Evolutionary conservation across 2,113 vertebrate species (phyloP), one percentile per base, ranked within the genome.

Genomic region (Morone saxatilis): DNA sequence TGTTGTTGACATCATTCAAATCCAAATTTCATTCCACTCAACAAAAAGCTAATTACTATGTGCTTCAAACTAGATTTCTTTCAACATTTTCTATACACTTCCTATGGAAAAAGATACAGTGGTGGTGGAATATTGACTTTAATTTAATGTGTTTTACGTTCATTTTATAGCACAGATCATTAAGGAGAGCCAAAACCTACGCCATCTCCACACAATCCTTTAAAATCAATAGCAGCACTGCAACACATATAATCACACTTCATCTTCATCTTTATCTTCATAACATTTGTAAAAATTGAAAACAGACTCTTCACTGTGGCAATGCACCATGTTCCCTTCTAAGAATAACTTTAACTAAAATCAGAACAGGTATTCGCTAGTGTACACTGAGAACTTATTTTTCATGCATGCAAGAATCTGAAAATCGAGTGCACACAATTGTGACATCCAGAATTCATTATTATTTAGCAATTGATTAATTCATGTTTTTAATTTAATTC

Each of bases 151-250:
- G 25, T 77, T 62, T 80, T 20, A 19, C 47, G 53, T 47, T 25
- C 56, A 51, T 62, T 62, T 70, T 13, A 62, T 57, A 25, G 45
- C 45, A 56, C 40, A 20, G 50, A 66, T 76, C n/a, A 45, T 45
- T 56, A 36, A 41, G 22, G 62, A n/a, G 40, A 57, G 47, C 17
- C 41, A 31, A 45, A 50, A 51, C 7, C 41, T 4, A 25, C 54
- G 19, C 40, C 6, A 38, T 57, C 13, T 59, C 31, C 45, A 56
- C 12, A 47, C 40, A 63, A 19, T 1, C 54, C 63, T 56, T 75
- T 14, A 25, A 59, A 72, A 72, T 83, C 60, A 77, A 6, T 8
- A 59, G 45, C 74, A 51, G 36, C 45, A 41, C 51, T 43, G 70
- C 38, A 22, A 73, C 56, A 41, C 36, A 36, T 51, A 20, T 40